A percentile compares a stretch with the other conserved stretches of the same genome.
Evolutionary conservation across 2,888 invertebrate genomes (phyloP).

Genomic region (Agrotis segetum): DNA sequence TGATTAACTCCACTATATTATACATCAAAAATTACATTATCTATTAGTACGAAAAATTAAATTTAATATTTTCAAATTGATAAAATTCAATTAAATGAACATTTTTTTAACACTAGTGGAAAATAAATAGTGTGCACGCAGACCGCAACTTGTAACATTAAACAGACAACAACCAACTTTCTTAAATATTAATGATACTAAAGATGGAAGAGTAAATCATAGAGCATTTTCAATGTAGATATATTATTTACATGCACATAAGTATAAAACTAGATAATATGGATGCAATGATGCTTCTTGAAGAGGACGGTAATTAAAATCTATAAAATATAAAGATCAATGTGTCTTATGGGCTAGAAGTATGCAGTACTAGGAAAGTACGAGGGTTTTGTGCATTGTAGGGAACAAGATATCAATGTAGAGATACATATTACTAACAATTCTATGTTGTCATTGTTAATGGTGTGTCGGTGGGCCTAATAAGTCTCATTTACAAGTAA

Average conservation of each 20-base stretch:
- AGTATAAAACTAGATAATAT: slow-evolving; percentile 59
- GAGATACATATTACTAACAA: slow-evolving; percentile 5
- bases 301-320: neutral
- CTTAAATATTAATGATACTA: slow-evolving; percentile 3
- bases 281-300: neutral
- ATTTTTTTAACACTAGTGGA: slow-evolving; percentile 9
- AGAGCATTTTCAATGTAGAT: slow-evolving; percentile 7
- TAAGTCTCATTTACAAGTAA: slow-evolving; percentile 44
- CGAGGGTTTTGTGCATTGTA: slow-evolving; percentile 21
- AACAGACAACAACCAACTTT: neutral
- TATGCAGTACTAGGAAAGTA: neutral
- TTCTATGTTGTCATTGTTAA: slow-evolving; percentile 5
- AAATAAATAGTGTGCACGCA: neutral
- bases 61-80: neutral
- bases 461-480: slow-evolving; percentile 54
- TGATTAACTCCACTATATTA: slow-evolving; percentile 23
- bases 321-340: neutral
- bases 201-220: slow-evolving; percentile 1
- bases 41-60: slow-evolving; percentile 14
- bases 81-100: slow-evolving; percentile 23
- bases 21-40: slow-evolving; percentile 9
- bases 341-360: neutral
- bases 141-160: neutral
- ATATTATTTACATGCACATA: slow-evolving; percentile 46
- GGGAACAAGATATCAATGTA: neutral